These are phyloP conservation scores for Lanius collurio DNA, from an alignment of 2,113 vertebrate species.

Conservation along the genomic window DNA sequence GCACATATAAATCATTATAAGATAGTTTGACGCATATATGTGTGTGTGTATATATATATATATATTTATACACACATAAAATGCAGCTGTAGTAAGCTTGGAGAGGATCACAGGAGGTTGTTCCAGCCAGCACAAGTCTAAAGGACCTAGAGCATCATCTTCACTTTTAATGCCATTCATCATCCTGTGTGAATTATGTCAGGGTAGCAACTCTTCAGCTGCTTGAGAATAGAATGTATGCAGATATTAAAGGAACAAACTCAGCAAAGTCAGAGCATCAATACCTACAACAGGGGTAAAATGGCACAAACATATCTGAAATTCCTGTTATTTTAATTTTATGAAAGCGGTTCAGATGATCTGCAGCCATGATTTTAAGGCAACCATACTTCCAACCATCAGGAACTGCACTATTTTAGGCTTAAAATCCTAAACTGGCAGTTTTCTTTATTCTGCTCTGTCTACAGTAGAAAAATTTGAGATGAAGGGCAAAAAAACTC, in stretches of 20 bases:
- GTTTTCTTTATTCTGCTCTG: not conserved
- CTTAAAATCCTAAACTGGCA: not conserved
- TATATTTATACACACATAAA: not conserved
- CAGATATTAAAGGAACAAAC: not conserved
- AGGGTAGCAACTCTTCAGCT: not conserved
- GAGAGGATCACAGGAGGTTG: not conserved
- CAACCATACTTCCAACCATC: not conserved
- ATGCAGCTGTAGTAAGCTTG: not conserved
- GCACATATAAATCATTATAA: not conserved
- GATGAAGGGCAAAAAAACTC: not conserved
- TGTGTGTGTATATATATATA: accelerated
- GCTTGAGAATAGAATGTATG: not conserved
- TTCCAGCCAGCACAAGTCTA: not conserved
- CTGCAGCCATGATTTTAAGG: not conserved
- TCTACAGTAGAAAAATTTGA: not conserved
- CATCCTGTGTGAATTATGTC: not conserved
- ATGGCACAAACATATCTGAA: not conserved
- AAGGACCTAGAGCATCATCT: not conserved
- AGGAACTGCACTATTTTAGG: not conserved
- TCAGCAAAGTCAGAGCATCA: not conserved
- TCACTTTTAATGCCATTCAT: not conserved
- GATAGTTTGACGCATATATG: not conserved
- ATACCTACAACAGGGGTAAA: not conserved
- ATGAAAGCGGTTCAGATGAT: not conserved
- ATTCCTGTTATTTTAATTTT: not conserved